A percentile compares a stretch with the other conserved stretches of the same genome.
Conservation (phyloP, 2,113 vertebrate genomes). For the Ailurus styani region DNA sequence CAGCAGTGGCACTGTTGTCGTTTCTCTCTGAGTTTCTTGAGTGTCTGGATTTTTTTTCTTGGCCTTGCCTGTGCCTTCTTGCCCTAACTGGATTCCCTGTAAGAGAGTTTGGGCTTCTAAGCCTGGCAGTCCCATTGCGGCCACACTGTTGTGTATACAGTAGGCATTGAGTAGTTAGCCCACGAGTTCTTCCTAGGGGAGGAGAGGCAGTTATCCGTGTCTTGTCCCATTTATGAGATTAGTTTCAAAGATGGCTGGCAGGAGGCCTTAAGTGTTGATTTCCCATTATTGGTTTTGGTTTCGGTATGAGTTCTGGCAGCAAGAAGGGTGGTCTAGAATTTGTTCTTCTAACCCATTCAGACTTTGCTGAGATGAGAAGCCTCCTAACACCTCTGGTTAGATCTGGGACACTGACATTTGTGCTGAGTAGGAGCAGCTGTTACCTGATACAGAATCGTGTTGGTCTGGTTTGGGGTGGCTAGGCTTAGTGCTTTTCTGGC, state of each 20-base stretch:
- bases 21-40: background rate
- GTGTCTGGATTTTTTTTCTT: background rate
- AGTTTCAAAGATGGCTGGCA: background rate
- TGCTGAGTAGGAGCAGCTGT: background rate
- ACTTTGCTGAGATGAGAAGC: background rate
- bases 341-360: background rate
- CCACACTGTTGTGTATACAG: background rate
- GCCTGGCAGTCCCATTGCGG: no score
- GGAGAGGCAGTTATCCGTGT: background rate
- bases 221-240: background rate
- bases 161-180: background rate
- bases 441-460: background rate
- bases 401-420: background rate
- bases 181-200: background rate
- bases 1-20: no score
- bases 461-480: background rate
- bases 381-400: background rate
- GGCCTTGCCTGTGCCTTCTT: background rate
- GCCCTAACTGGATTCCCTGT: background rate
- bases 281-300: background rate
- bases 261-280: background rate
- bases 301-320: background rate
- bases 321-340: background rate
- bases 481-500: rapidly evolving
- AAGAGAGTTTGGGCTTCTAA: background rate